Evolutionary conservation across 2,888 invertebrate species (phyloP), one percentile per base, ranked within the genome.

Genomic region (Lordiphosa andalusiaca): DNA sequence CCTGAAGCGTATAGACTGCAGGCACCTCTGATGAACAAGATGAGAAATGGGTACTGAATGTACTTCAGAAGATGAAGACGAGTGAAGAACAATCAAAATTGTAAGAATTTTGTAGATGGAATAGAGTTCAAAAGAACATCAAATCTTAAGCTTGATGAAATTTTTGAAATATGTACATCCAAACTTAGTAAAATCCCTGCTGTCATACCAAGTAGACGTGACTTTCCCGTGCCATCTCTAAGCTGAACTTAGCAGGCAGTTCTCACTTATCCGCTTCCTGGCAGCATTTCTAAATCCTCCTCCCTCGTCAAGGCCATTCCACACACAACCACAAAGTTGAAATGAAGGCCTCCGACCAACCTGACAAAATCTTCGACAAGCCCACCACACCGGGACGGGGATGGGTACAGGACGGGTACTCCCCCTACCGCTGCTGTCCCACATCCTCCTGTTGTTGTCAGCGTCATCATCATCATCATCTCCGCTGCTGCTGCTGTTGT

Each of bases 231-330:
- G 13, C 30, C 44, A 46, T 36, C 61, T 40, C 21, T 52, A 56
- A 63, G 47, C 63, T 50, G 57, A 53, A 53, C 37, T 40, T 33
- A 48, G 19, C 33, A 30, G 46, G 53, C 66, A 60, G 57, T 54
- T 57, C 41, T 58, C 54, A 67, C 64, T 69, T 76, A 73, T 58
- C 61, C 67, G 57, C 58, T 59, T 68, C 62, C 72, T 74, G 60
- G 60, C 36, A 46, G 63, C 38, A 33, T 30, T 36, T 33, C 57
- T 23, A 44, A 49, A 25, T 39, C 49, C 35, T 39, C 35, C 39
- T 35, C 9, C 59, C 73, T 65, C 58, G 62, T 61, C 75, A 75
- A 75, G 75, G 75, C 58, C 81, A 51, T 67, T 60, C 46, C 41
- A 33, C 40, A 52, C 37, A 25, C 51, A 49, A 36, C 33, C 40